These are phyloP conservation scores for Philonicus albiceps DNA, from an alignment of 2,888 invertebrate species.

Conservation along the genomic window DNA sequence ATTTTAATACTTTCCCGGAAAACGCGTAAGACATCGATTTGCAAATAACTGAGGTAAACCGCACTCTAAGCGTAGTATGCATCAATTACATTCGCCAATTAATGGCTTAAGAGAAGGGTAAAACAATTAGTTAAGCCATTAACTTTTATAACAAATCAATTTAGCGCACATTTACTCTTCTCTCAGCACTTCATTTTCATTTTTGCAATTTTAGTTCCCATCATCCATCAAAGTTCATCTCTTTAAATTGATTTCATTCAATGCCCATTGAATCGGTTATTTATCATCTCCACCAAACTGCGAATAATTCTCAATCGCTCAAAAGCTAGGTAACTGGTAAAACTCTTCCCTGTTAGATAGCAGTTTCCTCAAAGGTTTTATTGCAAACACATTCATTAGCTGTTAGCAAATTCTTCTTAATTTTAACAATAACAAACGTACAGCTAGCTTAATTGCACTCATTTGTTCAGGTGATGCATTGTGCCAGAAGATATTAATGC, in stretches of 20 bases:
- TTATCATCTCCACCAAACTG: background rate
- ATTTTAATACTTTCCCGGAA: background rate
- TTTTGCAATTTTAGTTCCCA: background rate
- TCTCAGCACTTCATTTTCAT: background rate
- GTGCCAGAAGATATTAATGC: background rate
- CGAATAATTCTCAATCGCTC: background rate
- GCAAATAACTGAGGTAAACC: background rate
- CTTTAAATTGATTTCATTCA: background rate
- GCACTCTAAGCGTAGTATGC: background rate
- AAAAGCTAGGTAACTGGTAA: background rate
- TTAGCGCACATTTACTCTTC: background rate
- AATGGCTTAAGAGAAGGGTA: background rate
- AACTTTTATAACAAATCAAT: background rate
- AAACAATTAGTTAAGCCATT: background rate
- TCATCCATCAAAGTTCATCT: background rate
- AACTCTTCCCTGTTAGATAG: background rate
- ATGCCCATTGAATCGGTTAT: background rate
- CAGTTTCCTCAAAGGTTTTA: background rate
- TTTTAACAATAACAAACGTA: slow-evolving; percentile 12
- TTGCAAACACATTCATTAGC: background rate
- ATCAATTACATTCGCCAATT: background rate
- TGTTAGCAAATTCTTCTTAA: background rate
- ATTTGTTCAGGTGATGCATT: background rate
- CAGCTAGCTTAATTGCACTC: background rate
- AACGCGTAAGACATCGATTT: background rate